phyloP scores from a whole-genome alignment of 1,140 invertebrate genomes.

The Bombus ignitus region DNA sequence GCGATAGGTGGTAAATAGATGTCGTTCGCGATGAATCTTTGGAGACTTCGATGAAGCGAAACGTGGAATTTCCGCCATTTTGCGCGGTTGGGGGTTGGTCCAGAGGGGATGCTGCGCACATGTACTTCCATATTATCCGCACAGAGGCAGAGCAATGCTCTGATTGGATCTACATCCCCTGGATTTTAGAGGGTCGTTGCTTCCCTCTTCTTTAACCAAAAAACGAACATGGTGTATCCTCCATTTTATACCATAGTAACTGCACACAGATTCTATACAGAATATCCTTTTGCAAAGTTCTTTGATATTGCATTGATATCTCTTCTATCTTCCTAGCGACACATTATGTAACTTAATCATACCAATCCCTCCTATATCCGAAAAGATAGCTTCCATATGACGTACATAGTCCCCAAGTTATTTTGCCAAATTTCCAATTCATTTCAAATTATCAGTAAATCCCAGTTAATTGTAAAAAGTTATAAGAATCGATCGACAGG shows the following conservation, averaged over 20 bases:
- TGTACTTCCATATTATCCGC: background rate
- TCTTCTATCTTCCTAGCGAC: background rate
- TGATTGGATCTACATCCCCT: conserved; percentile 50
- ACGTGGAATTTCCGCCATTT: conserved; percentile 47
- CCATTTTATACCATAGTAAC: conserved; percentile 2
- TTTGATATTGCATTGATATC: background rate
- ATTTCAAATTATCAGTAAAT: background rate
- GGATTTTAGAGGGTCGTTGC: background rate
- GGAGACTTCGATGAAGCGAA: background rate
- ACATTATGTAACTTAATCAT: too few species aligned
- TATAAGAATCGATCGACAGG: background rate
- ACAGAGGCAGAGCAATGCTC: background rate
- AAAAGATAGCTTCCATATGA: too few species aligned
- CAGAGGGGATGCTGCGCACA: conserved; percentile 60
- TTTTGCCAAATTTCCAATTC: too few species aligned
- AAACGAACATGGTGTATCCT: background rate
- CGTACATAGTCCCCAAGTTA: too few species aligned
- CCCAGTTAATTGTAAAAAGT: background rate
- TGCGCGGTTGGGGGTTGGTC: conserved; percentile 47
- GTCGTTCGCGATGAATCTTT: background rate
- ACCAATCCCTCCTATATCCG: too few species aligned
- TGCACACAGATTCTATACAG: too few species aligned
- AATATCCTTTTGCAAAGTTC: background rate
- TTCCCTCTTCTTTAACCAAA: background rate
- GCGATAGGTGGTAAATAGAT: too few species aligned